Evolutionary conservation across 2,797 vertebrate genomes (phyloP), one percentile per base, ranked within the genome.

Genomic region (Pempheris klunzingeri): DNA sequence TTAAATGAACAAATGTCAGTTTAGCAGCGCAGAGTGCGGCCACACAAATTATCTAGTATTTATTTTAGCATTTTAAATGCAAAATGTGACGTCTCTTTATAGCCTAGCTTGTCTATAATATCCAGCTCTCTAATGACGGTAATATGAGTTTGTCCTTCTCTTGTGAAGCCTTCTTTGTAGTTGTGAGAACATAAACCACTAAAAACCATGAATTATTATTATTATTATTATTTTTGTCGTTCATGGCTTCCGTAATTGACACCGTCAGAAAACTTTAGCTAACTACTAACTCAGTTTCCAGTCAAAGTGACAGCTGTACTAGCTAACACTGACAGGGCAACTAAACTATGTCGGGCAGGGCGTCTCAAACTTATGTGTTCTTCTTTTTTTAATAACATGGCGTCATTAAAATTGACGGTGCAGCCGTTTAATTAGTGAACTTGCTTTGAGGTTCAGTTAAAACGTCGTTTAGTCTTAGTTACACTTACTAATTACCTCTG

Each of bases 341-440:
- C 54, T n/a, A n/a, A n/a, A 26, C 32, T 2, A 43, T 4, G 18
- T 24, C 17, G 17, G 39, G 22, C 12, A 47, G 65, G 63, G 43
- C 60, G 28, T 49, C 28, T 18, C 1, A 26, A n/a, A 68, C 22
- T 15, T 38, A 20, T 3, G 46, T 52, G 34, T 12, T 20, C 11
- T 6, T 22, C n/a, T 39, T 7, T 38, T 18, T 62, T 55, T 54
- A 39, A 4, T 41, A 46, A 65, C 20, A 75, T 41, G 43, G 38
- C 78, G 78, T 58, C 72, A 70, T n/a, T 53, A 43, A 69, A 62
- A 47, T 1, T 32, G 14, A 26, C 12, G 4, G 8, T 15, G 2
- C 20, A 59, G 28, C 36, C 5, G 2, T 12, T 4, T 1, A 3
- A 22, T 24, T 36, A 8, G 3, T 47, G 2, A 54, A 26, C n/a